phyloP scores from a whole-genome alignment of 2,113 vertebrate species.

The mouse (Mus musculus) region GRCm39 chr7:36787501-36788000 shows the following conservation, averaged over 20 bases:
- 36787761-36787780: neutral
- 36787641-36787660: neutral
- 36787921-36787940: too few species aligned
- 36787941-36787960: neutral
- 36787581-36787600: neutral
- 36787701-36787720: neutral
- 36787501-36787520: slow-evolving; percentile 45
- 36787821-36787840: neutral
- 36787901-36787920: neutral
- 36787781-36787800: neutral
- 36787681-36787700: neutral
- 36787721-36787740: neutral
- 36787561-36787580: slow-evolving; percentile 29
- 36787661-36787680: slow-evolving; percentile 13
- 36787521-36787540: slow-evolving; percentile 7
- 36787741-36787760: neutral
- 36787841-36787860: neutral
- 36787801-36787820: neutral
- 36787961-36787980: neutral
- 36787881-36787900: neutral
- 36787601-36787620: neutral
- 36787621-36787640: neutral
- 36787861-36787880: neutral
- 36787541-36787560: neutral
- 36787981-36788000: neutral